phyloP scores from a whole-genome alignment of 2,113 vertebrate species.

The Notechis scutatus region DNA sequence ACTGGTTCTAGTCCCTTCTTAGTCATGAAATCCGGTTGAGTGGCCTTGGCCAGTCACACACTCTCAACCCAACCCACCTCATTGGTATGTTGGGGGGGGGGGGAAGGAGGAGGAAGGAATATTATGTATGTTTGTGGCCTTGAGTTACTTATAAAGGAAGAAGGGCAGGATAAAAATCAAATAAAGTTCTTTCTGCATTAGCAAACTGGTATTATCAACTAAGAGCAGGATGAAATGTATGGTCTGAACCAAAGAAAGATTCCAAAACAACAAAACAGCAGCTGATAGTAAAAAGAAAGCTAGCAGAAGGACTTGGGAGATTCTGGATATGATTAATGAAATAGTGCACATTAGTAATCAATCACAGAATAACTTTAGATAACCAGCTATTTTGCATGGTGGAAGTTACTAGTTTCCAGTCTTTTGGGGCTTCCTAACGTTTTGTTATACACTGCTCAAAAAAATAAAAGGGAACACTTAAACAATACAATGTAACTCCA shows the following conservation, averaged over 20 bases:
- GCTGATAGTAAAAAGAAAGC: not conserved
- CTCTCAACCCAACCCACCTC: no score
- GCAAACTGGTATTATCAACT: not conserved
- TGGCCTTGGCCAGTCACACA: not conserved
- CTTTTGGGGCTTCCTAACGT: not conserved
- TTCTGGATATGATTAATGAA: not conserved
- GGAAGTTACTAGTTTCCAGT: not conserved
- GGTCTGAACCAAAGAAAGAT: not conserved
- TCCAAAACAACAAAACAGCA: not conserved
- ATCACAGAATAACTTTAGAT: not conserved
- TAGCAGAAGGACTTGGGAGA: not conserved
- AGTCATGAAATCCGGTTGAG: not conserved
- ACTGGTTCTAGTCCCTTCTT: not conserved
- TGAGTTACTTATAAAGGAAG: not conserved
- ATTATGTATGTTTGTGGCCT: no score
- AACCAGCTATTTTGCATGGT: not conserved
- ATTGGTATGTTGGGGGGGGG: no score
- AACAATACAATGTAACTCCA: no score
- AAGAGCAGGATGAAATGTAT: not conserved
- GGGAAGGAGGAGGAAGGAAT: no score
- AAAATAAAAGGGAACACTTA: no score
- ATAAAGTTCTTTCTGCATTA: not conserved
- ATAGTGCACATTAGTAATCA: not conserved
- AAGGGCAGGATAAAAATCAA: not conserved
- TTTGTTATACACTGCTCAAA: no score